These are phyloP conservation scores for Synanthedon tipuliformis DNA, from an alignment of 2,888 invertebrate genomes.

Conservation along the genomic window DNA sequence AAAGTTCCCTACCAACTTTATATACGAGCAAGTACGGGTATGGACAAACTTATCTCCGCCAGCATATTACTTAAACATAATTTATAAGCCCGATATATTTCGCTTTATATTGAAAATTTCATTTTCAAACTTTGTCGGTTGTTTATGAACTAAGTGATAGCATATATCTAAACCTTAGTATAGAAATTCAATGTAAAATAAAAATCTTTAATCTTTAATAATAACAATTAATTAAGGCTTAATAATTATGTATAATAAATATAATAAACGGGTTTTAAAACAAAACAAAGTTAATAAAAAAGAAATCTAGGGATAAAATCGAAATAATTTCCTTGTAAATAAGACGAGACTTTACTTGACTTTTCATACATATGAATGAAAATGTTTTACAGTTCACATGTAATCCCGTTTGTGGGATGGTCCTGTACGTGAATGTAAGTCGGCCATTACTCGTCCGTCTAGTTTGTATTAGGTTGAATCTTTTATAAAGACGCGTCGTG, in stretches of 20 bases:
- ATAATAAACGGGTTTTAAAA: too few species aligned
- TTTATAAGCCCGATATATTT: neutral
- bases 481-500: slow-evolving; percentile 61
- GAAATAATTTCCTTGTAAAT: too few species aligned
- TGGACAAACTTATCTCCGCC: too few species aligned
- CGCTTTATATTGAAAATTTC: neutral
- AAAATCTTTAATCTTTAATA: too few species aligned
- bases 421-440: slow-evolving; percentile 16
- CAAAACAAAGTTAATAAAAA: too few species aligned
- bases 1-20: slow-evolving; percentile 22
- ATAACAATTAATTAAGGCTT: too few species aligned
- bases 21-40: too few species aligned
- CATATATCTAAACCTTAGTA: too few species aligned
- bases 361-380: neutral
- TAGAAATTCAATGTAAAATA: too few species aligned
- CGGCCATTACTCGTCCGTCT: slow-evolving; percentile 42
- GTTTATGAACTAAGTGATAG: neutral
- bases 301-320: too few species aligned
- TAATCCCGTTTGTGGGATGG: neutral
- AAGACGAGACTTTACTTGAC: neutral
- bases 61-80: too few species aligned
- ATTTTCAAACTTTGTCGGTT: neutral
- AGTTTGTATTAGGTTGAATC: slow-evolving; percentile 60
- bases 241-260: too few species aligned
- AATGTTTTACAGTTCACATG: neutral